Base-by-base conservation (phyloP, 2,797 vertebrate species). In the Pantherophis alleghaniensis region DNA sequence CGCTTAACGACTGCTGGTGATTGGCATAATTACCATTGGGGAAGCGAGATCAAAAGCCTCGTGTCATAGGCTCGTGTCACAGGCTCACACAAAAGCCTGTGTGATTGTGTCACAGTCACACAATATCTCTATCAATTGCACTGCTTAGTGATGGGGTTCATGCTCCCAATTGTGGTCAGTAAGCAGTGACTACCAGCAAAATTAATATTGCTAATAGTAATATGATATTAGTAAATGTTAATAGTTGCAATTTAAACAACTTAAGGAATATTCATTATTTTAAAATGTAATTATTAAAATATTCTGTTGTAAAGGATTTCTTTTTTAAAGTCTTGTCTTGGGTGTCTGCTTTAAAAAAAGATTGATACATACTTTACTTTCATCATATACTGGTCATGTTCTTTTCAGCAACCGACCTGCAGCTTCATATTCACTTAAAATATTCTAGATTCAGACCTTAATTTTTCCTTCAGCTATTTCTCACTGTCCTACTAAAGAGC, bases 301-400 rank as follows among this genome's bases (percentile, higher is more conserved):
- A 7, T 55, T 55, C 24, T 59, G 0, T 55, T 66, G 0, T 14
- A 9, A 90, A 26, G 0, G 24, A 53, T 10, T 69, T 0, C 0
- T 5, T 89, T 56, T 55, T 53, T 53, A 10, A 53, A 93, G 61
- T 91, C 4, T 88, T 69, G 24, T 93, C 53, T 92, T 47, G 88
- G 4, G 37, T 16, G 57, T 3, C 2, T 86, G 79, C 60, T 57
- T 20, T 91, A n/a, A 3, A 86, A 86, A 57, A 47, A 60, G 32
- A 9, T 59, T 2, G 22, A 2, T 87, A 83, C 3, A 3, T 74
- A 14, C 2, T 42, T 79, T 24, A 42, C 20, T 83, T 83, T 4
- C 7, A 83, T 42, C 74, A 83, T 83, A 83, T 79, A 83, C 74
- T 24, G 16, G 20, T 24, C 9, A 0, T 47, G 4, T 83, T 83